Base-by-base conservation (phyloP, 2,113 vertebrate species). In the Pollachius pollachius region DNA sequence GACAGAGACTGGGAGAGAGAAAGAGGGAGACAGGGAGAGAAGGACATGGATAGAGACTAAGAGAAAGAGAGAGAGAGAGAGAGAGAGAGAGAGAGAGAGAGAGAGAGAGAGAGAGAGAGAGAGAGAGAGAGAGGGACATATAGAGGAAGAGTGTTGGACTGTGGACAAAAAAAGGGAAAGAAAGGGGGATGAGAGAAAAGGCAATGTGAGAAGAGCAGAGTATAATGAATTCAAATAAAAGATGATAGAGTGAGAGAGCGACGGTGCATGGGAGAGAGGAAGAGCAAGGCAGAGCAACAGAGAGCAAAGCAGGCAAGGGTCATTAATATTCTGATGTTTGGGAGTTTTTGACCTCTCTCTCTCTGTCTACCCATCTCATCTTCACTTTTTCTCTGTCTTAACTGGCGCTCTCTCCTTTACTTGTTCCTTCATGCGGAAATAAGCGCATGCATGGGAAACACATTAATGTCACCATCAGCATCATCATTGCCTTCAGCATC, bases 391-490 rank as follows among this genome's bases (percentile, higher is more conserved):
- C 64, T 62, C 63, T 15, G 30, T 17, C 56, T 67, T 54, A 15
- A n/a, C 16, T 6, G 6, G 34, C 48, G 21, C 12, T 65, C 11
- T 52, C 15, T 65, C 18, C 52, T 60, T 71, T 62, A 62, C 72
- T 80, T 25, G 12, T 69, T 83, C 71, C 27, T 34, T 74, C 74
- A 83, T 66, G 76, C 59, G 58, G 79, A 71, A 73, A 84, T 85
- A 70, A 76, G 68, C 68, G 71, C 25, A 34, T 77, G 69, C 77
- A 34, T 34, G 77, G 88, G 85, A 76, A 85, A 87, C 74, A 77
- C 79, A 85, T 88, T 87, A 89, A 63, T 74, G 76, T 75, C 78
- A 80, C 84, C 62, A n/a, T 64, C 62, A 64, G 17, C 62, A 37
- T 64, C 62, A 64, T 63, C 25, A 62, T 59, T 15, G 18, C 18